Conservation (phyloP, 1,140 invertebrate species). For the Cotesia typhae region DNA sequence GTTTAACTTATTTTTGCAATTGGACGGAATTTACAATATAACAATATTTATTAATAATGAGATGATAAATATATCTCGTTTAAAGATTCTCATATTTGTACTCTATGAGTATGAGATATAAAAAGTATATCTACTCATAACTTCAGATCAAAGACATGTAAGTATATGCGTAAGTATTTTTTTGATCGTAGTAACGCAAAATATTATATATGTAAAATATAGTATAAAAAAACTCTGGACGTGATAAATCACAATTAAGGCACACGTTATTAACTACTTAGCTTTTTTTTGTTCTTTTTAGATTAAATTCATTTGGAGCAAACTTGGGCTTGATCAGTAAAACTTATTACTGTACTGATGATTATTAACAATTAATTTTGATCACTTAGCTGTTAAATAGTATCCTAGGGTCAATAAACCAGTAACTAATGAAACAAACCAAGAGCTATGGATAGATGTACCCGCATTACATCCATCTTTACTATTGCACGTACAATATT, state of each 20-base stretch:
- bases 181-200: too few species aligned
- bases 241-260: conserved; percentile 9
- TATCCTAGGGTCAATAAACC: conserved; percentile 37
- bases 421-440: conserved; percentile 32
- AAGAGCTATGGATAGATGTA: conserved; percentile 40
- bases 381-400: conserved; percentile 16
- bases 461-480: conserved; percentile 89
- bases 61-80: neutral
- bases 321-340: neutral
- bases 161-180: neutral
- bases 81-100: conserved; percentile 9
- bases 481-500: conserved; percentile 91
- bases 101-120: neutral
- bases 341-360: neutral
- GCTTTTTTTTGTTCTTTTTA: too few species aligned
- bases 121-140: neutral
- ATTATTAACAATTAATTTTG: too few species aligned
- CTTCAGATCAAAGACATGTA: neutral
- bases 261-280: neutral
- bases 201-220: too few species aligned
- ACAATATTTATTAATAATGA: conserved; percentile 7
- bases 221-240: too few species aligned
- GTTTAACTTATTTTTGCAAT: neutral
- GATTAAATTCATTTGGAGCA: too few species aligned
- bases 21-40: conserved; percentile 22